phyloP scores from a whole-genome alignment of 2,113 vertebrate species.

The Aldabrachelys gigantea region DNA sequence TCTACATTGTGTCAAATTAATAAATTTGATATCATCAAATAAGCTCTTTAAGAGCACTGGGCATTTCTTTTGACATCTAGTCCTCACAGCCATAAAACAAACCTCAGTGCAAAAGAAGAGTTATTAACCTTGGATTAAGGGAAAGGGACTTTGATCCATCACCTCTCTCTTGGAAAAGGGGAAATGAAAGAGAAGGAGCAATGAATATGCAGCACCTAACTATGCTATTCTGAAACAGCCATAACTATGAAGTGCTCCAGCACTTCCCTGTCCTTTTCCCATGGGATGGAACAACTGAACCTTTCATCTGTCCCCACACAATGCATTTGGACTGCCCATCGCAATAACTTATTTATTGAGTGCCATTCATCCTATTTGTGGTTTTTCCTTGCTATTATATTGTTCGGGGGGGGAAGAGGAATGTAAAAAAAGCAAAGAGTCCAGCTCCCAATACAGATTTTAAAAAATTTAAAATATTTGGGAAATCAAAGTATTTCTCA shows the following conservation, averaged over 20 bases:
- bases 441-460: background rate
- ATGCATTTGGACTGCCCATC: background rate
- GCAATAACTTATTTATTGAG: background rate
- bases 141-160: background rate
- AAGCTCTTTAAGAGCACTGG: background rate
- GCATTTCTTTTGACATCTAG: background rate
- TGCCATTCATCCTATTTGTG: background rate
- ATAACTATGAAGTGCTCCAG: background rate
- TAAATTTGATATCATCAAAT: background rate
- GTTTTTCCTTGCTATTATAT: background rate
- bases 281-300: background rate
- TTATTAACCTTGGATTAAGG: background rate
- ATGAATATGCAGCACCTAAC: background rate
- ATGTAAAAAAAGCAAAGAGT: background rate
- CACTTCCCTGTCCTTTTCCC: background rate
- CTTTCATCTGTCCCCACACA: background rate
- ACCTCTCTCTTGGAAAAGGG: background rate
- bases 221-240: background rate
- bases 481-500: background rate
- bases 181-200: background rate
- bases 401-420: background rate
- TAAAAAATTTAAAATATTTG: background rate
- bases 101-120: background rate
- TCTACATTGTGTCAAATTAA: background rate
- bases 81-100: background rate